Conservation (phyloP, 2,113 vertebrate genomes). For the Fregetta grallaria region DNA sequence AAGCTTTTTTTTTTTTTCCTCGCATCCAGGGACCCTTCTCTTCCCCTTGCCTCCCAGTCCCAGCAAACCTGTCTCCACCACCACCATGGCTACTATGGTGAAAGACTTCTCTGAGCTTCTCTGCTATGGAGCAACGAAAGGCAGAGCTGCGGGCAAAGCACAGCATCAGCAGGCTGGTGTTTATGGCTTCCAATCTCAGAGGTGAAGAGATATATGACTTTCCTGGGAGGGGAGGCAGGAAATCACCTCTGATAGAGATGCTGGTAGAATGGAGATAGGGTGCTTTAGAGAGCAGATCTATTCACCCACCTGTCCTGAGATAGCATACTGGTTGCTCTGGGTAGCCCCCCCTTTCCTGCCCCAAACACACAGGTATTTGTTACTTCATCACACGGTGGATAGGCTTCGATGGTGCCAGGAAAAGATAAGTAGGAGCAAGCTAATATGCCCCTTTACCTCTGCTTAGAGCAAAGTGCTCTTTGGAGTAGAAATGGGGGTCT, state of each 20-base stretch:
- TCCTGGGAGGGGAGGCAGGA: neutral
- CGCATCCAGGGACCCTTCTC: neutral
- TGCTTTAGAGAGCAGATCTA: neutral
- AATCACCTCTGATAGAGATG: neutral
- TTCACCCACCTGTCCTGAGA: neutral
- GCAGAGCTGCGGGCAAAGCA: neutral
- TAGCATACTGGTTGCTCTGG: neutral
- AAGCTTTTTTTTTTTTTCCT: neutral
- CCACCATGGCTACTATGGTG: neutral
- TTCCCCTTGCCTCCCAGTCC: neutral
- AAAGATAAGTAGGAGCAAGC: neutral
- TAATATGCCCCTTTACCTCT: neutral
- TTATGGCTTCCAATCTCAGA: neutral
- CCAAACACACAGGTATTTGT: neutral
- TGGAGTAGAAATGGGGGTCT: neutral
- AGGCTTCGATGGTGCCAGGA: neutral
- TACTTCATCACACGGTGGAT: neutral
- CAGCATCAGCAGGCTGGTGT: neutral
- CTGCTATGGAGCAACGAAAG: neutral
- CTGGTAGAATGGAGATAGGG: neutral
- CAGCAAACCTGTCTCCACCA: neutral
- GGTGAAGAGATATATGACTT: neutral
- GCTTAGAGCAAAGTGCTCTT: neutral
- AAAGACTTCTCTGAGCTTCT: neutral
- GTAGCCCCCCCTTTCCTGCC: neutral